Base-by-base conservation (phyloP, 2,797 vertebrate species). In the Chelidonichthys spinosus region DNA sequence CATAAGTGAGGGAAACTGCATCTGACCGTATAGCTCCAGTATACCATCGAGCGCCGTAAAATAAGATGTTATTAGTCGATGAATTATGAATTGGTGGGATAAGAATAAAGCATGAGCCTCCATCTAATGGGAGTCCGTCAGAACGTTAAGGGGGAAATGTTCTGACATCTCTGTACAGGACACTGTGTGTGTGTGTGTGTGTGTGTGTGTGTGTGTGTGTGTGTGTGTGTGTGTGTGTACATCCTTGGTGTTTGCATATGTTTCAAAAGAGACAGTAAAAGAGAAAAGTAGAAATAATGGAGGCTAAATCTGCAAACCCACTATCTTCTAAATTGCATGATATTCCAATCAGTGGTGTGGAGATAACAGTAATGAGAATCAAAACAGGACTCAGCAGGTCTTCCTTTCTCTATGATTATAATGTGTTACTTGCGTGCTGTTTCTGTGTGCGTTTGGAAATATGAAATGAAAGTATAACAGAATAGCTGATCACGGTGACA, bases 51-150 rank as follows among this genome's bases (percentile, higher is more conserved):
- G 69, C 61, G n/a, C n/a, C 43, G 85, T 73, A 55, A 78, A 83
- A 73, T 71, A 67, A 76, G 39, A 75, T 50, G 69, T 53, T 76
- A 82, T 83, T 78, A 79, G 39, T 37, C 2, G 40, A 85, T 84
- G 66, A 89, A 85, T 84, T 72, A 84, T 81, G 70, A 59, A 85
- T 78, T 7, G 47, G 62, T 54, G 9, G 39, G 52, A 15, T n/a
- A 60, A 50, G 44, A 72, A 83, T 84, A 75, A 85, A 79, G 40
- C 46, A 72, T 44, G 47, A 76, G 43, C 46, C 69, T 36, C 49
- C 61, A 6, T 79, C 72, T 61, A 69, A 82, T 61, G 60, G 50
- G 37, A 68, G 59, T 53, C 56, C 60, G 46, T 79, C 72, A 71
- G 49, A 49, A 50, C 69, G 50, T 74, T 77, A 82, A 74, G 63